Evolutionary conservation across 2,113 vertebrate genomes (phyloP).

Genomic region (human): GRCh38 chr1:61897501-61898000

Average conservation of each 20-base stretch:
- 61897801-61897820: neutral
- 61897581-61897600: neutral
- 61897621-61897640: neutral
- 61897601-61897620: neutral
- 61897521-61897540: neutral
- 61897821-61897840: neutral
- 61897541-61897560: neutral
- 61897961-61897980: neutral
- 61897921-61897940: neutral
- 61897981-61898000: neutral
- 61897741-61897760: neutral
- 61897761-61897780: neutral
- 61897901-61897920: neutral
- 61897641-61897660: neutral
- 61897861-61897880: neutral
- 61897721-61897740: conserved; percentile 5
- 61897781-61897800: neutral
- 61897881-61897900: neutral
- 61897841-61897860: neutral
- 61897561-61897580: neutral
- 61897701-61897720: neutral
- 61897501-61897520: neutral
- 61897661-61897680: neutral
- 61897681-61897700: neutral
- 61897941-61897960: neutral